Evolutionary conservation across 2,113 vertebrate genomes (phyloP).

Genomic region (Salvelinus sp.): DNA sequence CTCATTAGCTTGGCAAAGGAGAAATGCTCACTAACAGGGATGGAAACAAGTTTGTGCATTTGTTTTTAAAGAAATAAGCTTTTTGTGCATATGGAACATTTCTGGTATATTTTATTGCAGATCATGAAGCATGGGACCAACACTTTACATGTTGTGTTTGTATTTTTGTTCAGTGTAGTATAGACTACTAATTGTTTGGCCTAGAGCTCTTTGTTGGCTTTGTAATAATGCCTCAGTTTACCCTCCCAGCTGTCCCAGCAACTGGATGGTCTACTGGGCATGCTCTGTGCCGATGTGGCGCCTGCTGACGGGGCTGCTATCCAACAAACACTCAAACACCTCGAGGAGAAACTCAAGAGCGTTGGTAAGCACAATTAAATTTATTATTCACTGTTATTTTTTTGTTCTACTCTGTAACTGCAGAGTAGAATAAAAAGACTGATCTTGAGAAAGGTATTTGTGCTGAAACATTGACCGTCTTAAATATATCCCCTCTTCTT

Average conservation of each 20-base stretch:
- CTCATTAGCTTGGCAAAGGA: no score
- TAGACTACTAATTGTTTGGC: neutral
- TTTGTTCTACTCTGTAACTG: neutral
- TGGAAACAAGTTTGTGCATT: no score
- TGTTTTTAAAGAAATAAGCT: no score
- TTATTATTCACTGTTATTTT: neutral
- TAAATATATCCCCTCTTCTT: neutral
- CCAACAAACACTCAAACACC: slow-evolving; percentile 94
- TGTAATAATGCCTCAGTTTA: slow-evolving; percentile 1
- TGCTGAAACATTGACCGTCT: no score
- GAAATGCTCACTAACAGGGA: no score
- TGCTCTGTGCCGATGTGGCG: slow-evolving; percentile 97
- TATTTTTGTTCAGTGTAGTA: neutral
- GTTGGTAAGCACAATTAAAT: slow-evolving; percentile 80
- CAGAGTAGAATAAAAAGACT: no score
- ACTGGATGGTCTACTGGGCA: slow-evolving; percentile 92
- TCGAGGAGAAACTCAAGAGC: slow-evolving; percentile 97
- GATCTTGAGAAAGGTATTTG: no score
- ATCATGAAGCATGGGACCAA: no score
- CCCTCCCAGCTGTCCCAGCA: slow-evolving; percentile 91
- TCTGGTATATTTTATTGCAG: no score
- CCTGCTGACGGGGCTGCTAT: slow-evolving; percentile 94
- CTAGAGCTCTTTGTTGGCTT: neutral
- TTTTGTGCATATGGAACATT: no score
- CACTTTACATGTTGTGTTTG: no score